Conservation (phyloP, 2,113 vertebrate genomes). For the rabbit (Oryctolagus cuniculus) region mOryCun1.1 NC_091435.1:164644001-164644500, state of each 20-base stretch:
- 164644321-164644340: neutral
- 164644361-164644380: neutral
- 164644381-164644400: slow-evolving; percentile 43
- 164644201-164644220: neutral
- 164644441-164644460: slow-evolving; percentile 9
- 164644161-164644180: neutral
- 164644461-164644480: neutral
- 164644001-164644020: no score
- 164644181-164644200: neutral
- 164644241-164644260: neutral
- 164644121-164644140: neutral
- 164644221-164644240: neutral
- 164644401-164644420: slow-evolving; percentile 21
- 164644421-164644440: slow-evolving; percentile 7
- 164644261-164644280: neutral
- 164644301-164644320: neutral
- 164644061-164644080: neutral
- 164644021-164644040: neutral
- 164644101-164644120: neutral
- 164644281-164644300: neutral
- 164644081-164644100: neutral
- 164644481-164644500: neutral
- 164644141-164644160: neutral
- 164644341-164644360: slow-evolving; percentile 10
- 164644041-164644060: neutral